A percentile compares a stretch with the other conserved stretches of the same genome.
Evolutionary conservation across 2,113 vertebrate species (phyloP).

Genomic region (Arizona elegans): DNA sequence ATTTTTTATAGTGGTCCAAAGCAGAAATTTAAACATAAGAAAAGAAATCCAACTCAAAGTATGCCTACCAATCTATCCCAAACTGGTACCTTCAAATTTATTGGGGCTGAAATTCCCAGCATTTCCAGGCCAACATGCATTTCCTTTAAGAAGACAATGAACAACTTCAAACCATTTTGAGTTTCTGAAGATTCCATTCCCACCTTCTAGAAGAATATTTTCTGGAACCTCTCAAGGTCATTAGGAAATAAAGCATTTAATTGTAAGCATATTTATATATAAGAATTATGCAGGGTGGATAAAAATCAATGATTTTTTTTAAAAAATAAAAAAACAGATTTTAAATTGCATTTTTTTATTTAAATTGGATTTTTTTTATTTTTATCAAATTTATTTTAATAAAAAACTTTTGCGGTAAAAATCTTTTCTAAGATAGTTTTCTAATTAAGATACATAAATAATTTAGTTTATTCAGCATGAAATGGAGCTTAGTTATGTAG

Average conservation of each 20-base stretch:
- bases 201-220: background rate
- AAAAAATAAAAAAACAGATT: no score
- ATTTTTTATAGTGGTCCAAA: background rate
- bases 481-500: no score
- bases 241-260: background rate
- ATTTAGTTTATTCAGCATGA: no score
- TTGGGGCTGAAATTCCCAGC: background rate
- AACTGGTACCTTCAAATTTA: background rate
- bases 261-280: background rate
- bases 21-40: background rate
- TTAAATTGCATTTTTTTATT: no score
- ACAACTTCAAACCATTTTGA: background rate
- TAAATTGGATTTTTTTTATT: no score
- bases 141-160: background rate
- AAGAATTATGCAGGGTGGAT: background rate
- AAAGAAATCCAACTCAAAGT: background rate
- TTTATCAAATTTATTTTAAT: no score
- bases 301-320: no score
- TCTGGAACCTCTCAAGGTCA: background rate
- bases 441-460: no score
- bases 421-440: no score
- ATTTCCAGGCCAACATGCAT: background rate
- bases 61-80: background rate
- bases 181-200: background rate
- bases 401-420: no score